Evolutionary conservation across 2,888 invertebrate species (phyloP), one percentile per base, ranked within the genome.

Genomic region (Euzophera pinguis): DNA sequence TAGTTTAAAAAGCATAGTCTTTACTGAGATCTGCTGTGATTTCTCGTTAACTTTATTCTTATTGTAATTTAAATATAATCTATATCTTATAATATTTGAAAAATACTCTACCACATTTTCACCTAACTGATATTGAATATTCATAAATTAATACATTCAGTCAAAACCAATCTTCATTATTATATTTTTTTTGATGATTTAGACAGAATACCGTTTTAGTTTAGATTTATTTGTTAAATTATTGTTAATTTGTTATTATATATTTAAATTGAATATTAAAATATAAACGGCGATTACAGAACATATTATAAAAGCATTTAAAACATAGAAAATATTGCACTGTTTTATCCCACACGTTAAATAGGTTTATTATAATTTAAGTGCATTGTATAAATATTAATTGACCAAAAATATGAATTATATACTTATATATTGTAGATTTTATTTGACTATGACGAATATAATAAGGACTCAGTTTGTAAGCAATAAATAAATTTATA

Each of bases 1-100:
- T 22, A 22, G 22, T 22, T 22, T 22, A 22, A 22, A 22, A 2
- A 22, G 5, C 6, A 0, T 51, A 52, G 58, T 57, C 51, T 61
- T 63, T 64, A 68, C 73, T 74, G 74, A 76, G 69, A 73, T 78
- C 78, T 78, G 73, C 84, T 86, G 86, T 86, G 86, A 86, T 86
- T 84, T 79, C 81, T 78, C 75, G 8, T 73, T 80, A 78, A 75
- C 65, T 54, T 71, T 67, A 55, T 56, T 53, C 27, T 29, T 43
- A 43, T 29, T 43, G 12, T 13, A 10, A 38, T 38, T 37, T 12
- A 32, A 10, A 32, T 32, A 32, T 32, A 6, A 7, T 9, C 7
- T 32, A 4, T 1, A 7, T 32, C 1, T 9, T 6, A 32, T 8
- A 32, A 10, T 10, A 32, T 9, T 5, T 3, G 2, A 37, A 12